phyloP scores from a whole-genome alignment of 2,113 vertebrate genomes.

The Balaeniceps rex region DNA sequence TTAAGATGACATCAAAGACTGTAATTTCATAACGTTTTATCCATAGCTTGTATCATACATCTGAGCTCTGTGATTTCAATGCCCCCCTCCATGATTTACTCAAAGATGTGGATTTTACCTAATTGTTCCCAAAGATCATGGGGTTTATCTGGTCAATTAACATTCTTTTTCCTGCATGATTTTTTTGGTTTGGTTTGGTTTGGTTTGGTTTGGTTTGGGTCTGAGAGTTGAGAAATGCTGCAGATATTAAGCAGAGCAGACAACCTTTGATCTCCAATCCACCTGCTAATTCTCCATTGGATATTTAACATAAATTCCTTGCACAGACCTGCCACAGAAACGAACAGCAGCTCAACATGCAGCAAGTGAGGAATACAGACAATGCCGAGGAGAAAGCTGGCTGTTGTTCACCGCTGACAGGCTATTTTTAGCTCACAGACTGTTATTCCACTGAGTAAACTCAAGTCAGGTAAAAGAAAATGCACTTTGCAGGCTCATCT shows the following conservation, averaged over 20 bases:
- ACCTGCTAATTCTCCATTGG: background rate
- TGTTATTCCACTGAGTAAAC: constrained; percentile 35
- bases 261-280: background rate
- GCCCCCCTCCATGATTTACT: background rate
- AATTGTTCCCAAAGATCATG: background rate
- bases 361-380: background rate
- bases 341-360: background rate
- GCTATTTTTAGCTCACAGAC: constrained; percentile 51
- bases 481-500: constrained; percentile 21
- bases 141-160: background rate
- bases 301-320: background rate
- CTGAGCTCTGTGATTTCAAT: background rate
- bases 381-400: background rate
- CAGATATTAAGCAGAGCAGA: background rate
- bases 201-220: background rate
- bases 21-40: background rate
- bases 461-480: constrained; percentile 50
- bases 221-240: background rate
- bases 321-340: background rate
- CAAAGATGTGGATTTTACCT: background rate
- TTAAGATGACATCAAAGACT: background rate
- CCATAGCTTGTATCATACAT: background rate
- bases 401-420: background rate
- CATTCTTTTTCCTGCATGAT: background rate
- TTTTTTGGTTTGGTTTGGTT: background rate